Evolutionary conservation across 1,140 invertebrate species (phyloP).

Genomic region (Meloidogyne floridensis): DNA sequence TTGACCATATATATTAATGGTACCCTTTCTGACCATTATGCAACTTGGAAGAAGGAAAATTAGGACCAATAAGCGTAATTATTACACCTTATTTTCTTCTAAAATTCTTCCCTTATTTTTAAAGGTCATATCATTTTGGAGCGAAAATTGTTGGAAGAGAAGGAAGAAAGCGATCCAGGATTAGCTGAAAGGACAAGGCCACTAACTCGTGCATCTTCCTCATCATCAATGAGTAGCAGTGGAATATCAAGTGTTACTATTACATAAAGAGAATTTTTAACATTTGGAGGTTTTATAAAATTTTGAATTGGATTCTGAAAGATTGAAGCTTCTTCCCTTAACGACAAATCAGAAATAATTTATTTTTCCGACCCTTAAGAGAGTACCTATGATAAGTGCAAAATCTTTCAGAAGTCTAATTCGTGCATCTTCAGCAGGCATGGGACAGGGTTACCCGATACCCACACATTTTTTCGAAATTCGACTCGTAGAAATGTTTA

Average conservation of each 20-base stretch:
- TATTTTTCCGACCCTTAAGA: too few relatives aligned
- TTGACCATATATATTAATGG: too few relatives aligned
- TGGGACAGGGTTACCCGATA: too few relatives aligned
- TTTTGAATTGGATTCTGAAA: too few relatives aligned
- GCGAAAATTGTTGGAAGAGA: constrained; percentile 42
- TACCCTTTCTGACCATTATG: too few relatives aligned
- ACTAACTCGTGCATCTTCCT: constrained; percentile 34
- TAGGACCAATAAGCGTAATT: too few relatives aligned
- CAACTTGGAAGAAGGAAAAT: too few relatives aligned
- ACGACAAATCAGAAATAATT: too few relatives aligned
- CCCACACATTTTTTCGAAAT: too few relatives aligned
- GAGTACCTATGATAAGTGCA: too few relatives aligned
- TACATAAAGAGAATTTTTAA: constrained; percentile 28
- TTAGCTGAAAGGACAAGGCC: constrained; percentile 40
- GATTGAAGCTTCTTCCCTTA: too few relatives aligned
- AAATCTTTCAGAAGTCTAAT: neutral
- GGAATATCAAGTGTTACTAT: constrained; percentile 44
- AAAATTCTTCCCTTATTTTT: constrained; percentile 25
- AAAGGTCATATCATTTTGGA: constrained; percentile 47
- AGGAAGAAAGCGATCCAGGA: constrained; percentile 41
- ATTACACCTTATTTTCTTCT: neutral
- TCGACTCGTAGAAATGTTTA: too few relatives aligned
- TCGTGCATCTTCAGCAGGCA: neutral
- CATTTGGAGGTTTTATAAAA: neutral
- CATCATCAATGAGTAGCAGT: constrained; percentile 48